A percentile compares a stretch with the other conserved stretches of the same genome.
phyloP scores from a whole-genome alignment of 2,113 vertebrate genomes.

The Phainopepla nitens region DNA sequence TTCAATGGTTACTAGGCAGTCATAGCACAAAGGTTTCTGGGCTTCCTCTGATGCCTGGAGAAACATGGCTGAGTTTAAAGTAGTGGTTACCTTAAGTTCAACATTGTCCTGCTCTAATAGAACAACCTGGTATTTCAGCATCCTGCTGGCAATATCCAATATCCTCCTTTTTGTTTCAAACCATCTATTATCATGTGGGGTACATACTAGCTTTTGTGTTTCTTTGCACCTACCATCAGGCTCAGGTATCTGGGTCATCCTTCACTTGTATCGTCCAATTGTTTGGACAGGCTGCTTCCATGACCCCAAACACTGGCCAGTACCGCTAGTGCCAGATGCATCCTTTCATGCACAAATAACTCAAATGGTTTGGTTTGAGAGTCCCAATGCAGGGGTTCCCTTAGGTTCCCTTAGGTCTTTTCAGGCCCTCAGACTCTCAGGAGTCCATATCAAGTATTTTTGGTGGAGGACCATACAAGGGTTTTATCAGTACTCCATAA shows the following conservation, averaged over 20 bases:
- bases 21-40: no score
- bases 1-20: no score
- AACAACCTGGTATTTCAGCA: no score
- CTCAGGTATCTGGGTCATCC: neutral
- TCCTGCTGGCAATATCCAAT: no score
- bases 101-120: no score
- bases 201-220: neutral
- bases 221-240: neutral
- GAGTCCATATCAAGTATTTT: neutral
- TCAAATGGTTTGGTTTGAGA: neutral
- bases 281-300: neutral
- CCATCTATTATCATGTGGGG: neutral
- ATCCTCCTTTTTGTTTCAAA: no score
- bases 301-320: neutral
- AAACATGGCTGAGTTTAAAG: no score
- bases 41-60: no score
- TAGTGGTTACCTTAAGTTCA: no score
- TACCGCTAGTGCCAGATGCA: neutral
- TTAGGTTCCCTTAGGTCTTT: no score
- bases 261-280: neutral
- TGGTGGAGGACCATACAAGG: no score
- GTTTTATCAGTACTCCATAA: neutral
- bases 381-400: neutral
- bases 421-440: neutral
- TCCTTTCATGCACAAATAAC: neutral